Evolutionary conservation across 2,888 invertebrate genomes (phyloP).

Genomic region (Peribatodes rhomboidaria): DNA sequence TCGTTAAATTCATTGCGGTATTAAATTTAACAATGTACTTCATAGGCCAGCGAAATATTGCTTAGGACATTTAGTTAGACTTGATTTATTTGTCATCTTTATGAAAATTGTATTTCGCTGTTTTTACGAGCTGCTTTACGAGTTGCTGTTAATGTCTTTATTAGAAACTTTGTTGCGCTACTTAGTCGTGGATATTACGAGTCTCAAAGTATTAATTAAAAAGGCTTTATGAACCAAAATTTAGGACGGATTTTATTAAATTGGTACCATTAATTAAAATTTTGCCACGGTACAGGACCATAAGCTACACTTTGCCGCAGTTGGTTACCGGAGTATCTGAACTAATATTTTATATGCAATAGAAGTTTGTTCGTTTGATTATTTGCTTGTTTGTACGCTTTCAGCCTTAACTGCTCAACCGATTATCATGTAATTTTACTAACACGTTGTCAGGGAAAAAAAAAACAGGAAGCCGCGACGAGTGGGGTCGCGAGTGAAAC

Average conservation of each 20-base stretch:
- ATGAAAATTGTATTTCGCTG: constrained; percentile 39
- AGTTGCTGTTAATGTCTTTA: constrained; percentile 34
- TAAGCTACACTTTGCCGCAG: too few relatives aligned
- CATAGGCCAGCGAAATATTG: constrained; percentile 38
- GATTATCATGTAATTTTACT: too few relatives aligned
- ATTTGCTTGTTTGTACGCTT: too few relatives aligned
- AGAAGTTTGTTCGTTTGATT: too few relatives aligned
- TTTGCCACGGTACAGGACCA: too few relatives aligned
- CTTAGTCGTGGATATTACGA: constrained; percentile 9
- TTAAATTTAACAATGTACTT: constrained; percentile 50
- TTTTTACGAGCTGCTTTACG: constrained; percentile 36
- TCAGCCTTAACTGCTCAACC: too few relatives aligned
- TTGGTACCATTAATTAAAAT: too few relatives aligned
- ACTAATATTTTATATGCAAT: too few relatives aligned
- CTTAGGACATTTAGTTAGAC: constrained; percentile 38
- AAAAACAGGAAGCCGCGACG: too few relatives aligned
- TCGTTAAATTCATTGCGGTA: constrained; percentile 58
- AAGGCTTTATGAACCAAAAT: constrained; percentile 1
- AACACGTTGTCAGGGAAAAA: too few relatives aligned
- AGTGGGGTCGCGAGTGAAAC: too few relatives aligned
- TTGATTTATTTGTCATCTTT: constrained; percentile 41
- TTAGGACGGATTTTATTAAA: not conserved
- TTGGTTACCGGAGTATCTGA: too few relatives aligned
- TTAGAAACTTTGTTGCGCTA: constrained; percentile 35
- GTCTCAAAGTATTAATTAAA: constrained; percentile 18